Evolutionary conservation across 2,113 vertebrate genomes (phyloP).

Genomic region (Callipepla squamata): DNA sequence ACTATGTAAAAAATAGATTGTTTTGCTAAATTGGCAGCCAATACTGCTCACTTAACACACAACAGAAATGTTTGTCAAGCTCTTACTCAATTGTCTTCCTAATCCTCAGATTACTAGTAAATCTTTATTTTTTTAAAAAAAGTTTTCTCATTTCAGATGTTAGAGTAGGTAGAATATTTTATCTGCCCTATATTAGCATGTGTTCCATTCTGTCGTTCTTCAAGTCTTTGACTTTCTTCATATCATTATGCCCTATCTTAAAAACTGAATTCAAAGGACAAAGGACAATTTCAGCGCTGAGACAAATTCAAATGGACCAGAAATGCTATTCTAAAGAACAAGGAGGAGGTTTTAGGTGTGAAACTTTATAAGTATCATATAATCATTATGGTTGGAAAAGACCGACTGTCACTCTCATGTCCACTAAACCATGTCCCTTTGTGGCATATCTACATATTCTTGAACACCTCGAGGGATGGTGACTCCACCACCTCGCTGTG

Average conservation of each 20-base stretch:
- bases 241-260: neutral
- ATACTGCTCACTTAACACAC: neutral
- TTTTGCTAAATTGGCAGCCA: neutral
- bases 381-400: too few species aligned
- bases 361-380: neutral
- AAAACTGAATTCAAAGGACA: neutral
- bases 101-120: constrained; percentile 19
- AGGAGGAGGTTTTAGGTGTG: neutral
- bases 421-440: too few species aligned
- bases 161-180: neutral
- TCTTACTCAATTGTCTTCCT: neutral
- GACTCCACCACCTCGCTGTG: too few species aligned
- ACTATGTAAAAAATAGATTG: neutral
- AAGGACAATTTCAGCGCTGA: neutral
- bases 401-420: too few species aligned
- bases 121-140: neutral
- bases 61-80: neutral
- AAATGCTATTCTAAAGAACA: neutral
- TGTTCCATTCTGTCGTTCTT: neutral
- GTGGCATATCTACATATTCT: too few species aligned
- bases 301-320: neutral
- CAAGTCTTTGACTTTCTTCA: neutral
- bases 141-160: neutral
- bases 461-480: too few species aligned
- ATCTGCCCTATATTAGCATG: neutral